phyloP scores from a whole-genome alignment of 2,888 invertebrate genomes.

The Gastrophysa polygoni region DNA sequence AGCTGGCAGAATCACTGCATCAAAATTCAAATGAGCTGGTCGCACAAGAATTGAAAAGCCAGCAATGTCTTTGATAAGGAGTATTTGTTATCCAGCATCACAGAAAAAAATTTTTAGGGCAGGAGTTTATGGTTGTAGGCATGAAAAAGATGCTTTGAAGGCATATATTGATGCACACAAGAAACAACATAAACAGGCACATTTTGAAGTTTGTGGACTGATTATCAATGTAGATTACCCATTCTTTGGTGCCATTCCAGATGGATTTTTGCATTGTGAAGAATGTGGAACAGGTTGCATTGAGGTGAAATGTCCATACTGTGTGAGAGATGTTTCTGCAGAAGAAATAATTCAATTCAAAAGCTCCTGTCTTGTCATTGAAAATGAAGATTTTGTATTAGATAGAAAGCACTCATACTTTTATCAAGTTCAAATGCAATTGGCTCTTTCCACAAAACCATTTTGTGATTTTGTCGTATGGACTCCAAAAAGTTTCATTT shows the following conservation, averaged over 20 bases:
- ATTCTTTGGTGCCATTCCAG: constrained; percentile 18
- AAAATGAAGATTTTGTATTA: not conserved
- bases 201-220: not conserved
- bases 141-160: constrained; percentile 2
- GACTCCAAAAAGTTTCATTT: not conserved
- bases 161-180: not conserved
- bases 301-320: constrained; percentile 25
- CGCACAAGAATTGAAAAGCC: constrained; percentile 8
- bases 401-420: not conserved
- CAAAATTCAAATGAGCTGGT: constrained; percentile 1
- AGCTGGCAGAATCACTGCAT: not conserved
- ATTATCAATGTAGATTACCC: constrained; percentile 1
- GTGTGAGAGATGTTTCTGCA: constrained; percentile 7
- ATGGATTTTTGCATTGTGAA: constrained; percentile 17
- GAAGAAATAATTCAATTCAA: constrained; percentile 4
- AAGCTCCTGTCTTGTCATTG: not conserved
- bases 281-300: constrained; percentile 23
- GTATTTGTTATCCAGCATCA: constrained; percentile 15
- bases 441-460: not conserved
- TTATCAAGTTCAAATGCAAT: constrained; percentile 3
- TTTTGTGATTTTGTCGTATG: not conserved
- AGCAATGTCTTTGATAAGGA: constrained; percentile 4
- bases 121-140: constrained; percentile 15
- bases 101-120: constrained; percentile 3
- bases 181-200: not conserved